phyloP scores from a whole-genome alignment of 2,888 invertebrate genomes.

The Apodemia mormo region DNA sequence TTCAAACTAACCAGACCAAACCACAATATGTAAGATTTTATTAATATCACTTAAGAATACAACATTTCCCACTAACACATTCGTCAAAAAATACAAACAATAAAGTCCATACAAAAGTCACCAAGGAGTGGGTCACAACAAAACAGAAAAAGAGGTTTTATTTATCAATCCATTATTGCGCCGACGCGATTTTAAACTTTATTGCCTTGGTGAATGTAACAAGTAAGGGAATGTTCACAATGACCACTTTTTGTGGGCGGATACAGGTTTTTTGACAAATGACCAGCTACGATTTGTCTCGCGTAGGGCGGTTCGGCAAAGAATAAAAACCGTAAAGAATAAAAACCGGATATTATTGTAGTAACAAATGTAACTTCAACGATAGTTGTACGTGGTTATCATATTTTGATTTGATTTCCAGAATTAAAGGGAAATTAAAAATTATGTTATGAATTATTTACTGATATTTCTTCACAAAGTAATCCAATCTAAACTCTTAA shows the following conservation, averaged over 20 bases:
- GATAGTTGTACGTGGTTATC: no score
- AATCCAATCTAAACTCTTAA: no score
- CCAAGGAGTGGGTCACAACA: conserved; percentile 36
- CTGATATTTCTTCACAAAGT: no score
- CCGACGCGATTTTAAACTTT: conserved; percentile 44
- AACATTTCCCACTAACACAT: background rate
- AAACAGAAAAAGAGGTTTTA: conserved; percentile 48
- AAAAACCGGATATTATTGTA: no score
- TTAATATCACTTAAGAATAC: background rate
- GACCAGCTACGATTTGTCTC: conserved; percentile 79
- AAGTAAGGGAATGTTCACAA: conserved; percentile 51
- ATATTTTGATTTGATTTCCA: no score
- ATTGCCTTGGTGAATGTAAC: conserved; percentile 43
- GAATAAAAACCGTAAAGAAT: conserved; percentile 44
- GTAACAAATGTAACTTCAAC: no score
- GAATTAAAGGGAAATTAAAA: no score
- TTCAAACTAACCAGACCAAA: no score
- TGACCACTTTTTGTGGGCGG: conserved; percentile 74
- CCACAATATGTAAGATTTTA: no score
- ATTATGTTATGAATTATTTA: no score
- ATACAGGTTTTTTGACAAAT: conserved; percentile 81
- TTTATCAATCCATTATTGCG: conserved; percentile 48
- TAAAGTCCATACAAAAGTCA: conserved; percentile 29
- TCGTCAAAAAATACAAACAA: conserved; percentile 11
- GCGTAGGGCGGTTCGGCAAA: conserved; percentile 66